Percentiles rank a stretch among this genome's conserved stretches.
Evolutionary conservation across 2,888 invertebrate species (phyloP).

Genomic region (Drosophila lutescens): DNA sequence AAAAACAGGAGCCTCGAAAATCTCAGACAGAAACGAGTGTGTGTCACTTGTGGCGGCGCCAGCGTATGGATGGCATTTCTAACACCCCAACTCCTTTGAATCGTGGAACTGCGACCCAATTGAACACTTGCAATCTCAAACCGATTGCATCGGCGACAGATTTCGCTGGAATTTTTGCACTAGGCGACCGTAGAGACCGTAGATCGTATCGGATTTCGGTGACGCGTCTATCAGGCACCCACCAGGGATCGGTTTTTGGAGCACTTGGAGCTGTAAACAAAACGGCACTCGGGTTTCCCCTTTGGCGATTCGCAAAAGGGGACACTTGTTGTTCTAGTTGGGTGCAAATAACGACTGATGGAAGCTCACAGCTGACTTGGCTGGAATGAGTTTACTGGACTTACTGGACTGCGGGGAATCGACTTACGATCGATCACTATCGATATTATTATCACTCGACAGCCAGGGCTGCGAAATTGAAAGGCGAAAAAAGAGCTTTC

Average conservation of each 20-base stretch:
- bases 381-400: neutral
- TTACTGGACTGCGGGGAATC: neutral
- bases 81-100: neutral
- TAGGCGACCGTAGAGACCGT: neutral
- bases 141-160: constrained; percentile 8
- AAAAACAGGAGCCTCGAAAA: neutral
- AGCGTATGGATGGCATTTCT: constrained; percentile 2
- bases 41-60: constrained; percentile 19
- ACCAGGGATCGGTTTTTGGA: constrained; percentile 9
- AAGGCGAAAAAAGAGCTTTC: neutral
- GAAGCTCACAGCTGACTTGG: neutral
- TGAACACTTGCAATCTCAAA: constrained; percentile 3
- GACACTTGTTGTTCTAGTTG: constrained; percentile 10
- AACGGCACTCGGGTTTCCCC: neutral
- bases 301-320: neutral
- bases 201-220: constrained; percentile 6
- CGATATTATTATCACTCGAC: constrained; percentile 2
- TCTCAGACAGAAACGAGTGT: constrained; percentile 4
- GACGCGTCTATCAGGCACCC: constrained; percentile 27
- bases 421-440: neutral
- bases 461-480: neutral
- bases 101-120: constrained; percentile 5
- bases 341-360: constrained; percentile 6
- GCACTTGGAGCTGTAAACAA: constrained; percentile 4
- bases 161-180: constrained; percentile 8